Evolutionary conservation across 2,113 vertebrate species (phyloP).

Genomic region (Rhipidura dahli): DNA sequence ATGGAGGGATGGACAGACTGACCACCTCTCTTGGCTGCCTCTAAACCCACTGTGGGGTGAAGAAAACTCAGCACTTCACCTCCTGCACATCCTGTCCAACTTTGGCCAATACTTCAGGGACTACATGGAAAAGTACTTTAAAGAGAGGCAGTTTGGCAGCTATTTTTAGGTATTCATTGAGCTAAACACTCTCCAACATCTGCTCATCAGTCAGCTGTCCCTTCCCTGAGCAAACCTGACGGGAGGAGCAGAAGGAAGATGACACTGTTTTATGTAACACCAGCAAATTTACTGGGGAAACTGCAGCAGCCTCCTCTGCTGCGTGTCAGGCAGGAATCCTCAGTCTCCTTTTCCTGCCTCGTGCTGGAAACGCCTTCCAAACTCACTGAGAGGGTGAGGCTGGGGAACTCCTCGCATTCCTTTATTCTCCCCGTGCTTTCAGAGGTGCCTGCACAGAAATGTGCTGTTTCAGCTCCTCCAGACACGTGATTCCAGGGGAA

Average conservation of each 20-base stretch:
- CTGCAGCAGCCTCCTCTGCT: not conserved
- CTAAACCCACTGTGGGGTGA: not conserved
- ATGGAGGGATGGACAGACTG: not conserved
- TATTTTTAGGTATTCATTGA: conserved; percentile 56
- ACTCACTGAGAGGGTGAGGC: not conserved
- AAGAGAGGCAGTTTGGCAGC: not conserved
- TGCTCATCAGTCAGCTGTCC: conserved; percentile 54
- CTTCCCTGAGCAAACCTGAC: conserved; percentile 31
- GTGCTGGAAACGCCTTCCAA: not conserved
- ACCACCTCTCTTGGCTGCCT: not conserved
- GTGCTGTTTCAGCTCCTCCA: not conserved
- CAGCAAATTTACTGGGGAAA: conserved; percentile 51
- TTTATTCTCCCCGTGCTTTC: not conserved
- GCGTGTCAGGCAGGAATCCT: not conserved
- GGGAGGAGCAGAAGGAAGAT: conserved; percentile 15
- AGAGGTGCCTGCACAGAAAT: not conserved
- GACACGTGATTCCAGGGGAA: not conserved
- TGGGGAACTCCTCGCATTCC: not conserved
- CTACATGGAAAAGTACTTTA: conserved; percentile 65
- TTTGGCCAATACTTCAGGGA: conserved; percentile 11
- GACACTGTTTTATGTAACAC: conserved; percentile 56
- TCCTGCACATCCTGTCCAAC: not conserved
- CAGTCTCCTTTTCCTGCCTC: not conserved
- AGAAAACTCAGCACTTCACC: conserved; percentile 54
- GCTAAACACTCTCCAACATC: conserved; percentile 49